Evolutionary conservation across 1,140 invertebrate genomes (phyloP), one percentile per base, ranked within the genome.

Genomic region (Bombus pascuorum): DNA sequence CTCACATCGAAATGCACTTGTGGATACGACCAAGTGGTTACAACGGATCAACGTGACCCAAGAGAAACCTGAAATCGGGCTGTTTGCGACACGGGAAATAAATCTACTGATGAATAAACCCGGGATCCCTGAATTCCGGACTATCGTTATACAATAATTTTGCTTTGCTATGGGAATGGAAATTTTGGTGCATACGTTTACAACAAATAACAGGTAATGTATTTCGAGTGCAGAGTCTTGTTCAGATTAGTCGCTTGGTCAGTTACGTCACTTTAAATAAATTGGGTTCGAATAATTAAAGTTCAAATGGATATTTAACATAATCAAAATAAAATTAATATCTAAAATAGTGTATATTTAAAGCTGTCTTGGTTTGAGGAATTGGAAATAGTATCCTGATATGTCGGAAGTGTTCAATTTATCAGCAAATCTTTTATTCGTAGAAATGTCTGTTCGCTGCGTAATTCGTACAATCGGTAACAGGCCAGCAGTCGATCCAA

Each of bases 1-100:
- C 81, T 87, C 86, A 79, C 81, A 84, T 79, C 53, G 86, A 79
- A 87, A 87, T 84, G 86, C 82, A 84, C 68, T 87, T 75, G 81
- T n/a, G 59, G 39, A 84, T 71, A 57, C 65, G 73, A 81, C 73
- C 32, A 83, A 81, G 72, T 86, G 73, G 71, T 83, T 83, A 86
- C 73, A 44, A 34, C 72, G 80, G 85, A 82, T 47, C 71, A 72
- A 59, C 28, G 34, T 13, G 47, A 59, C 57, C 5, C 68, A 42
- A 25, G 72, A 76, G 66, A 39, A 75, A 53, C 10, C 68, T 53
- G 47, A 53, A 53, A 53, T 53, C 34, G 28, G 37, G 15, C 47
- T 53, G 6, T n/a, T 57, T 18, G 34, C 18, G 74, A 73, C 62
- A 73, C 53, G 86, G 79, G 32, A 83, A 86, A 87, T 62, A 53